Evolutionary conservation across 92 coral and sea anemone species (phyloP).

Genomic region (Bergia puertoricense): DNA sequence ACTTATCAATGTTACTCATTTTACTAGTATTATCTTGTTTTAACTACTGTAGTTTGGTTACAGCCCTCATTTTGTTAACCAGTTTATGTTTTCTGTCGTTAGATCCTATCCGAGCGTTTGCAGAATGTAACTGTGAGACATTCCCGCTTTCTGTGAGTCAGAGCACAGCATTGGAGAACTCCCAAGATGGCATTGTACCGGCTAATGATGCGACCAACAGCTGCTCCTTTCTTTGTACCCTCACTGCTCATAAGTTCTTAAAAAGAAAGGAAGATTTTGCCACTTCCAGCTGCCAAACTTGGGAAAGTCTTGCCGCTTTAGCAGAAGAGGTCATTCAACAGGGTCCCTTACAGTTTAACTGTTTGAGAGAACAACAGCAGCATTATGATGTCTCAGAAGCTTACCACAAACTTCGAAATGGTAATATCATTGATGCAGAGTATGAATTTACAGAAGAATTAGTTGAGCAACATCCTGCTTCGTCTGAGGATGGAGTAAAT

Average conservation of each 20-base stretch:
- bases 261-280: not conserved
- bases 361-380: conserved; percentile 27
- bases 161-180: conserved; percentile 8
- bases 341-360: conserved; percentile 48
- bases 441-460: conserved; percentile 53
- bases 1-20: no score
- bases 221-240: conserved; percentile 21
- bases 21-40: no score
- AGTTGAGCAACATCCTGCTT: conserved; percentile 21
- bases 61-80: no score
- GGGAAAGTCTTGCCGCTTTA: not conserved
- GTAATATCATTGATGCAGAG: conserved; percentile 37
- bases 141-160: conserved; percentile 20
- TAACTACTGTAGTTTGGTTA: no score
- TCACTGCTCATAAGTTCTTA: conserved; percentile 27
- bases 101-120: no score
- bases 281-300: not conserved
- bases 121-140: not conserved
- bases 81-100: no score
- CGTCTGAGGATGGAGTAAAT: conserved; percentile 45
- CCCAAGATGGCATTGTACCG: not conserved
- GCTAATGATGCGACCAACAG: conserved; percentile 29
- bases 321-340: not conserved
- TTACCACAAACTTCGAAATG: conserved; percentile 29
- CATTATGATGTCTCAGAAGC: conserved; percentile 57